Evolutionary conservation across 2,888 invertebrate species (phyloP).

Genomic region (Cynaeus angustus): DNA sequence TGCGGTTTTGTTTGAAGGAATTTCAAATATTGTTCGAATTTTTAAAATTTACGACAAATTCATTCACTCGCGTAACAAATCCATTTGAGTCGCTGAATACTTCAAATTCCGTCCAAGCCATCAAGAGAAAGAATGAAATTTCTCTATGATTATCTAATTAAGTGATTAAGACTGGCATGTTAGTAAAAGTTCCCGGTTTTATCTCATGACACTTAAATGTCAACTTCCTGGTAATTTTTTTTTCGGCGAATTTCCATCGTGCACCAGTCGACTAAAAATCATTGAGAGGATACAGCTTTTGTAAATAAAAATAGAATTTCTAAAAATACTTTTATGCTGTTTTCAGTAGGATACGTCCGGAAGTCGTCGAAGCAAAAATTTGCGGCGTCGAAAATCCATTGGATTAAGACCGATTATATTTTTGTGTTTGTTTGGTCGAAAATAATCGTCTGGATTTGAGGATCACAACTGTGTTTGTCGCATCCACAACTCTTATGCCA

Average conservation of each 20-base stretch:
- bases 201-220: background rate
- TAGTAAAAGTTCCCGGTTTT: conserved; percentile 15
- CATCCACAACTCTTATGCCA: background rate
- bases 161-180: conserved; percentile 7
- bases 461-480: background rate
- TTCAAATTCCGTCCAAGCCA: background rate
- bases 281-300: conserved; percentile 18
- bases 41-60: conserved; percentile 19
- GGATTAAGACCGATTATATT: conserved; percentile 4
- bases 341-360: conserved; percentile 24
- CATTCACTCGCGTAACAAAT: background rate
- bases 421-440: background rate
- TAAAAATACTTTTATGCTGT: conserved; percentile 32
- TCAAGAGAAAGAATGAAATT: conserved; percentile 18
- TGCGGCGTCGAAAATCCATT: conserved; percentile 11
- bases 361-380: conserved; percentile 33
- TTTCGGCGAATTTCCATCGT: background rate
- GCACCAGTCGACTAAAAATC: conserved; percentile 11
- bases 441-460: background rate
- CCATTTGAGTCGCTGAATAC: background rate
- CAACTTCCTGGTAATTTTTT: background rate
- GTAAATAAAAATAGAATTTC: conserved; percentile 28
- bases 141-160: conserved; percentile 27
- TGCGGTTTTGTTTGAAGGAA: conserved; percentile 11
- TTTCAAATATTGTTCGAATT: conserved; percentile 24